Base-by-base conservation (phyloP, 2,113 vertebrate genomes). In the Petaurus breviceps region DNA sequence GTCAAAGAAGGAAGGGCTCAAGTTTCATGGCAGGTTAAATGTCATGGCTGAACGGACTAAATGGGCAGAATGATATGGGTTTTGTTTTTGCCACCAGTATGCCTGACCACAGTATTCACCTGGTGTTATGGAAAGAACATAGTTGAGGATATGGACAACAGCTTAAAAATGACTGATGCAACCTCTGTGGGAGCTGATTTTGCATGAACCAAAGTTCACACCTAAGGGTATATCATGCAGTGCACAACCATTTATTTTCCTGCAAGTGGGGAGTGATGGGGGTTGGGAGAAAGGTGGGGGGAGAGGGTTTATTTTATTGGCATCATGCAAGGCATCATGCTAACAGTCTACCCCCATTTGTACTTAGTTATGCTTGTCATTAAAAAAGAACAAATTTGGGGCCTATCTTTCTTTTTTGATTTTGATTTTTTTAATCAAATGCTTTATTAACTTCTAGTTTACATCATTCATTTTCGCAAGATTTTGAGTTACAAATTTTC, bases 21-120 rank as follows among this genome's bases (percentile, higher is more conserved):
- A 99, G 99, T 98, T 99, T 99, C 98, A 98, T 99, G 98, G 99
- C 99, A 4, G 99, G 99, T 3, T 99, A 99, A 97, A 99, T 99
- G 0, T 99, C 99, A 91, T 99, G 99, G 99, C 99, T 99, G 77
- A 99, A 99, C 0, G 99, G 99, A 97, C 98, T 99, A 98, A 99
- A 99, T 5, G 99, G 99, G 51, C 98, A 98, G 97, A 99, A 99
- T 94, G 99, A 99, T 97, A 98, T 99, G 0, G 99, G 99, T 96
- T 98, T 99, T 97, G 99, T 99, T 97, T 99, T 99, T 96, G 99
- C 99, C 96, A 99, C 99, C 97, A 99, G 99, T 98, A 99, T 99
- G 99, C 99, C 99, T 0, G 99, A 99, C 98, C 99, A 99, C 98
- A 99, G 99, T 99, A 99, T 99, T 98, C 99, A 99, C 98, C 97